phyloP scores from a whole-genome alignment of 2,888 invertebrate species.

The Neoitamus cyanurus region DNA sequence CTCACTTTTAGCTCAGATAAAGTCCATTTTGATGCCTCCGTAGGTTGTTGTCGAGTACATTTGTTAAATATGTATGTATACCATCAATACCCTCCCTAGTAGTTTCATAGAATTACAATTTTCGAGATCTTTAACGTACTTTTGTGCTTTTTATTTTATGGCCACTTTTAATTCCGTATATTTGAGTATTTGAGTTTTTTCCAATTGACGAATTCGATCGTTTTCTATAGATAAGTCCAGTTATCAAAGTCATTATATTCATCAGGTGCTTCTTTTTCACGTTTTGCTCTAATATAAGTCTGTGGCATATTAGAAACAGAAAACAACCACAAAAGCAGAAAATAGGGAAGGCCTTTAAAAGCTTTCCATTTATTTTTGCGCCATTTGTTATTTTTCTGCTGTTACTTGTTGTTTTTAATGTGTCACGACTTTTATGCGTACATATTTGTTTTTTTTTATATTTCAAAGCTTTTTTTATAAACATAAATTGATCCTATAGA shows the following conservation, averaged over 20 bases:
- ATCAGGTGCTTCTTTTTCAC: background rate
- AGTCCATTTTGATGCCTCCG: background rate
- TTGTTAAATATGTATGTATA: background rate
- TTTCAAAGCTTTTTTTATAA: background rate
- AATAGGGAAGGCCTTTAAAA: too few relatives aligned
- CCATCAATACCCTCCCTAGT: background rate
- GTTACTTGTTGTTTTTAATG: background rate
- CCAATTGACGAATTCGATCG: background rate
- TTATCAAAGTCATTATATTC: background rate
- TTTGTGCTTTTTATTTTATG: background rate
- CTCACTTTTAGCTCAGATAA: background rate
- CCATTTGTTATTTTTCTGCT: background rate
- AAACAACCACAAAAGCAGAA: too few relatives aligned
- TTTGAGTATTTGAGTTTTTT: background rate
- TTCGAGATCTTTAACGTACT: background rate
- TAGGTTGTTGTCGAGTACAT: background rate
- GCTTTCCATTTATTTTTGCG: too few relatives aligned
- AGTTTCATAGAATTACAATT: background rate
- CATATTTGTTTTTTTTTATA: too few relatives aligned
- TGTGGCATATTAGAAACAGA: too few relatives aligned
- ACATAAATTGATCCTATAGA: background rate
- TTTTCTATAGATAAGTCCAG: background rate
- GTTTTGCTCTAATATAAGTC: too few relatives aligned
- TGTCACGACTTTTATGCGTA: too few relatives aligned
- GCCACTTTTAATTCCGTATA: background rate